phyloP scores from a whole-genome alignment of 2,888 invertebrate genomes.

The Fragum fragum region DNA sequence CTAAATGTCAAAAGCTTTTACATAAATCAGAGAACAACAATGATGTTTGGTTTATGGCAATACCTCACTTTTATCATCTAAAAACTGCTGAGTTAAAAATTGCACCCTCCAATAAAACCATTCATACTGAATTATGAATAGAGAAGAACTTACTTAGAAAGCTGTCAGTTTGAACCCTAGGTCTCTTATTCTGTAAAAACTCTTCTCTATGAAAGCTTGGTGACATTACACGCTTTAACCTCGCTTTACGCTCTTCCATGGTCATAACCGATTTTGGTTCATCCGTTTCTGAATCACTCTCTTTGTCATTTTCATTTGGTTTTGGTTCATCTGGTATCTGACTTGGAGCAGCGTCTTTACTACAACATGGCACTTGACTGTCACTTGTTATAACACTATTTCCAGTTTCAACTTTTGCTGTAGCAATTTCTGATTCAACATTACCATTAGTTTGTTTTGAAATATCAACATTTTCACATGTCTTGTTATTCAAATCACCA shows the following conservation, averaged over 20 bases:
- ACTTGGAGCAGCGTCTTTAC: slow-evolving; percentile 16
- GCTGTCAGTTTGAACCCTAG: slow-evolving; percentile 33
- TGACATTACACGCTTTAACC: slow-evolving; percentile 69
- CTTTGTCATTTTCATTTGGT: slow-evolving; percentile 8
- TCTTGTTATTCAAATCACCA: slow-evolving; percentile 7
- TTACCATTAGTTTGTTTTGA: slow-evolving; percentile 1
- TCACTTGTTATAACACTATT: slow-evolving; percentile 26
- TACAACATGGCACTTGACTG: slow-evolving; percentile 53
- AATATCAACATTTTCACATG: not conserved
- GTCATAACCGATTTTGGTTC: slow-evolving; percentile 43
- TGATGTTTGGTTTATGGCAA: no score
- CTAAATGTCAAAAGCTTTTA: no score
- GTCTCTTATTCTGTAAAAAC: slow-evolving; percentile 53
- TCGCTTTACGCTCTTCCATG: slow-evolving; percentile 58
- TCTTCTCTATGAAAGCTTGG: slow-evolving; percentile 75
- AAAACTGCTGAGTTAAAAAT: no score
- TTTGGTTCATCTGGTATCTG: not conserved
- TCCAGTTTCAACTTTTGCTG: not conserved
- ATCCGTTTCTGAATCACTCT: slow-evolving; percentile 44
- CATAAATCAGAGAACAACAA: no score
- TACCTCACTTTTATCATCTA: no score
- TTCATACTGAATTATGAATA: no score
- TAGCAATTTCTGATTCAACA: not conserved
- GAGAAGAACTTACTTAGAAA: slow-evolving; percentile 52
- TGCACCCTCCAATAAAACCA: no score